A percentile compares a stretch with the other conserved stretches of the same genome.
phyloP scores from a whole-genome alignment of 2,797 vertebrate genomes.

The Eleutherodactylus coqui region DNA sequence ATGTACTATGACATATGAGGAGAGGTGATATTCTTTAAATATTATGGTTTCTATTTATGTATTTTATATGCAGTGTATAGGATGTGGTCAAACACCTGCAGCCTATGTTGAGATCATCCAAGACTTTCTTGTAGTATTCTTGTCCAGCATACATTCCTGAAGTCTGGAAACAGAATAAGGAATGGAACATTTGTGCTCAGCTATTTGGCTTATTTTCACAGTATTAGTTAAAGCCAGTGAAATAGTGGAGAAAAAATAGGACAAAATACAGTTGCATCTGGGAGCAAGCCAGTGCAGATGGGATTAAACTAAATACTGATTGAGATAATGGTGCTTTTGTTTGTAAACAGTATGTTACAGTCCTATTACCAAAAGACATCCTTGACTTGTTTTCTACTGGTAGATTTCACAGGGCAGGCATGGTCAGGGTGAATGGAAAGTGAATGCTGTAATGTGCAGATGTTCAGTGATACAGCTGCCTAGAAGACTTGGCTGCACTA shows the following conservation, averaged over 20 bases:
- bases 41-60: neutral
- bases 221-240: neutral
- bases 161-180: constrained; percentile 31
- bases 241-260: neutral
- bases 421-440: constrained; percentile 28
- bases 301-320: constrained; percentile 6
- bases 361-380: neutral
- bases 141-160: constrained; percentile 49
- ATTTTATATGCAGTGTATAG: neutral
- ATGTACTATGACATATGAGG: neutral
- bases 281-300: constrained; percentile 38
- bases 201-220: constrained; percentile 36
- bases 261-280: constrained; percentile 26
- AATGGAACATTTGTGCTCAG: constrained; percentile 13
- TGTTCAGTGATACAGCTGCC: constrained; percentile 14
- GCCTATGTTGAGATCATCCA: constrained; percentile 17
- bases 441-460: constrained; percentile 20
- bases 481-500: neutral
- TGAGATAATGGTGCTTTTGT: neutral
- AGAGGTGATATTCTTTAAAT: neutral
- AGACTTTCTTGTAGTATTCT: constrained; percentile 23
- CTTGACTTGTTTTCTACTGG: neutral
- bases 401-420: neutral
- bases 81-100: constrained; percentile 45
- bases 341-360: constrained; percentile 21